Percentiles rank a stretch among this genome's conserved stretches.
Evolutionary conservation across 2,888 invertebrate genomes (phyloP).

Genomic region (Agrotis exclamationis): DNA sequence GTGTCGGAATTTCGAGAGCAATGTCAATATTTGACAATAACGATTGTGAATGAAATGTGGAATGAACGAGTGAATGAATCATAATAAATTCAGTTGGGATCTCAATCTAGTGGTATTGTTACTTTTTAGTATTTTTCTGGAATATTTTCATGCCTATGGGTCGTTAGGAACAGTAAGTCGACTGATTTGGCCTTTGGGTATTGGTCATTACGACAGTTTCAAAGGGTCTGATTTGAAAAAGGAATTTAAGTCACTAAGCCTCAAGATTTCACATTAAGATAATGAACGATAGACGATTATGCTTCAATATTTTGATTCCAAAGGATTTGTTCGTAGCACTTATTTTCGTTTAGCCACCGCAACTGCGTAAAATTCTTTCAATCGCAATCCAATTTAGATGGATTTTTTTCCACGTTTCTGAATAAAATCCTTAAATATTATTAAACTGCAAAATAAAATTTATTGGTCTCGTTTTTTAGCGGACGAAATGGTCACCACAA

Average conservation of each 20-base stretch:
- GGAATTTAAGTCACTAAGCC: neutral
- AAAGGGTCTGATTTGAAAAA: neutral
- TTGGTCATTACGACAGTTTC: neutral
- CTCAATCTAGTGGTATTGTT: slow-evolving; percentile 25
- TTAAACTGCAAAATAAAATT: too few relatives aligned
- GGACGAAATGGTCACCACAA: too few relatives aligned
- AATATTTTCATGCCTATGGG: neutral
- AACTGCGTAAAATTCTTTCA: too few relatives aligned
- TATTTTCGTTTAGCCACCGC: too few relatives aligned
- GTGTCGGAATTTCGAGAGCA: neutral
- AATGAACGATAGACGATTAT: too few relatives aligned
- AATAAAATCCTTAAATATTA: too few relatives aligned
- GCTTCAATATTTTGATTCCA: too few relatives aligned
- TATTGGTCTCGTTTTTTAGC: too few relatives aligned
- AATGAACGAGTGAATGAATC: slow-evolving; percentile 9
- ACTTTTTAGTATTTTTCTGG: slow-evolving; percentile 2
- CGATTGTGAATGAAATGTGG: slow-evolving; percentile 4
- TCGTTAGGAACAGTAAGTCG: neutral
- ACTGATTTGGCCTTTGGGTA: neutral
- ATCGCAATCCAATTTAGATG: too few relatives aligned
- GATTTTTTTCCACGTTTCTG: too few relatives aligned
- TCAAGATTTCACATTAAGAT: too few relatives aligned
- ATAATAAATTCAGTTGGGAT: neutral
- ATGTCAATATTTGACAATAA: slow-evolving; percentile 42
- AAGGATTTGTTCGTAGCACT: too few relatives aligned